Conservation (phyloP, 2,888 invertebrate genomes). For the Chalcis sispes region DNA sequence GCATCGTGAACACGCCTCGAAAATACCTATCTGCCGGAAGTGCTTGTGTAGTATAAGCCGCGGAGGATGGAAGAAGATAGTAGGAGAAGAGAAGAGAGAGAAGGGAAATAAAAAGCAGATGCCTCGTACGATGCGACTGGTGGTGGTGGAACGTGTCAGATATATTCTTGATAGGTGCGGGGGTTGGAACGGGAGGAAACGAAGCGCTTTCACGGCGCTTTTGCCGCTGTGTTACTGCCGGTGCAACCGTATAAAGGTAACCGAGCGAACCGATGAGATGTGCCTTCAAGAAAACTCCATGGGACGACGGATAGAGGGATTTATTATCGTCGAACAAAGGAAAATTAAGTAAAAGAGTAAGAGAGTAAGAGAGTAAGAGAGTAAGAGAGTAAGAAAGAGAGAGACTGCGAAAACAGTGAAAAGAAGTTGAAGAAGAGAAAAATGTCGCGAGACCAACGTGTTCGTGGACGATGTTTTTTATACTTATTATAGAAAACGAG, state of each 20-base stretch:
- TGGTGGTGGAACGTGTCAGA: conserved; percentile 42
- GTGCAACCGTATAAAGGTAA: conserved; percentile 37
- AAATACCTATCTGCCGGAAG: conserved; percentile 58
- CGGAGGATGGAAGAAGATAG: conserved; percentile 5
- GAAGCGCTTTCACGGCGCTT: too few relatives aligned
- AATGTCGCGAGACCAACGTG: too few relatives aligned
- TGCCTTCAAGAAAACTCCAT: conserved; percentile 19
- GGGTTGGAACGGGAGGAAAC: too few relatives aligned
- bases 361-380: not conserved
- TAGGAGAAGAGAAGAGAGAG: not conserved
- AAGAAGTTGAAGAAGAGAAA: too few relatives aligned
- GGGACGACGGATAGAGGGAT: conserved; percentile 41
- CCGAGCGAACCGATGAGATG: conserved; percentile 41
- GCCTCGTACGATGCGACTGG: conserved; percentile 47
- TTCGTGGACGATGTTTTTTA: too few relatives aligned
- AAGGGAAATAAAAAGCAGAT: conserved; percentile 41
- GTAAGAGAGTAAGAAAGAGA: not conserved
- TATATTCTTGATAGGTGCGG: conserved; percentile 25
- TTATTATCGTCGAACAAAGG: conserved; percentile 38
- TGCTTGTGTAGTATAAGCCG: conserved; percentile 53
- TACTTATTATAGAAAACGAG: too few relatives aligned
- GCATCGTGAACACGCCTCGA: conserved; percentile 59
- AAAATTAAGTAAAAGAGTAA: not conserved
- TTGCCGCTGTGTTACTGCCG: conserved; percentile 24
- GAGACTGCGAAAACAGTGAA: not conserved